phyloP scores from a whole-genome alignment of 1,140 invertebrate species.

The Eueides isabella region DNA sequence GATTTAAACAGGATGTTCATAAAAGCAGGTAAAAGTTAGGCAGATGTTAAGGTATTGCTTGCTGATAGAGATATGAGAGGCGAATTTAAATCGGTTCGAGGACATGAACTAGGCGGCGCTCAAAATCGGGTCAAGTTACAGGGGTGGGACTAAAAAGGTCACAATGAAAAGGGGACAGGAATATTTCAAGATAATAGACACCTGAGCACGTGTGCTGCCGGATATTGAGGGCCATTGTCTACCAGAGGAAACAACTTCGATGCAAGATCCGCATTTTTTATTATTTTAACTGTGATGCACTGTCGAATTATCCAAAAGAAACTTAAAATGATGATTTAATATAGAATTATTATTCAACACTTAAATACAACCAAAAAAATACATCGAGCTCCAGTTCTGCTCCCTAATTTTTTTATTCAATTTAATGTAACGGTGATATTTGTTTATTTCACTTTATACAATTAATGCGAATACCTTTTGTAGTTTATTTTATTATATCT shows the following conservation, averaged over 20 bases:
- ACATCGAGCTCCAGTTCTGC: too few species aligned
- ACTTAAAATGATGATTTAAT: not conserved
- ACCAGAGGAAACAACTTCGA: conserved; percentile 73
- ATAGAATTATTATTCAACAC: too few species aligned
- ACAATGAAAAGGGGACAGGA: conserved; percentile 61
- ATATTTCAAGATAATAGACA: conserved; percentile 69
- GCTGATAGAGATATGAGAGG: conserved; percentile 47
- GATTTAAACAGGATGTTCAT: conserved; percentile 59
- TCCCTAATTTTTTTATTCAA: too few species aligned
- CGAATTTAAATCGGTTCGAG: conserved; percentile 64
- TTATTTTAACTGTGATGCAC: conserved; percentile 33
- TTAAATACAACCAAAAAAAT: too few species aligned
- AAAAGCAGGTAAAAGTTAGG: conserved; percentile 50
- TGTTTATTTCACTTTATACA: too few species aligned
- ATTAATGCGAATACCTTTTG: too few species aligned
- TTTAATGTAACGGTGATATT: too few species aligned
- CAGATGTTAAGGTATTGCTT: conserved; percentile 67
- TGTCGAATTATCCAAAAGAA: not conserved
- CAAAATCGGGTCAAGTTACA: conserved; percentile 77
- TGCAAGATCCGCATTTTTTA: conserved; percentile 68
- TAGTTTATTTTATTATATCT: too few species aligned
- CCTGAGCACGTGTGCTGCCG: conserved; percentile 80
- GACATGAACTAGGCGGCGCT: conserved; percentile 68
- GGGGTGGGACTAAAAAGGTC: conserved; percentile 62
- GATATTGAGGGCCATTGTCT: conserved; percentile 76